Conservation (phyloP, 2,888 invertebrate species). For the Alsophila aescularia region DNA sequence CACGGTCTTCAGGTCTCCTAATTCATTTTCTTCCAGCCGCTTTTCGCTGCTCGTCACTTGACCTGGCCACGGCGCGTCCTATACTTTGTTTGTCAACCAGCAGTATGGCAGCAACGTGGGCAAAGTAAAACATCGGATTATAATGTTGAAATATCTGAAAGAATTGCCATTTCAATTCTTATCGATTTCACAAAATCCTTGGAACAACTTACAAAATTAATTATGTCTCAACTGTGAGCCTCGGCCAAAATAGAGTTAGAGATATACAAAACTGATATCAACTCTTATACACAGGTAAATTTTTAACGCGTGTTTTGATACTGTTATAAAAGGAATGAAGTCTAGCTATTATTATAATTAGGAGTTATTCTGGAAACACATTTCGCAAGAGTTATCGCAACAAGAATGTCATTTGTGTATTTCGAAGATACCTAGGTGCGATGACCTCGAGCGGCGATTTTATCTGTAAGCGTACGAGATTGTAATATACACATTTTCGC, state of each 20-base stretch:
- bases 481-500: constrained; percentile 55
- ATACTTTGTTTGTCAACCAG: too few relatives aligned
- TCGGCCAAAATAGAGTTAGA: constrained; percentile 5
- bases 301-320: background rate
- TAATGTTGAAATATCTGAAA: constrained; percentile 11
- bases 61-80: too few relatives aligned
- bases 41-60: too few relatives aligned
- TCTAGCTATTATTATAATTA: constrained; percentile 36
- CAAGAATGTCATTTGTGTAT: constrained; percentile 33
- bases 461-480: constrained; percentile 56
- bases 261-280: constrained; percentile 11
- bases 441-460: constrained; percentile 57
- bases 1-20: too few relatives aligned
- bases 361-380: constrained; percentile 42
- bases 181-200: constrained; percentile 25
- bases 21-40: too few relatives aligned
- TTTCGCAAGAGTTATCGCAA: constrained; percentile 24
- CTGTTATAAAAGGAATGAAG: constrained; percentile 7
- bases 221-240: constrained; percentile 5
- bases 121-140: constrained; percentile 1
- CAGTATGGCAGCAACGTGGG: constrained; percentile 4
- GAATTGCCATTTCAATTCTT: constrained; percentile 15
- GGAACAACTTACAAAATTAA: constrained; percentile 18
- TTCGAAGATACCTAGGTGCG: constrained; percentile 47
- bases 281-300: background rate